A percentile compares a stretch with the other conserved stretches of the same genome.
phyloP scores from a whole-genome alignment of 2,797 vertebrate genomes.

The Cirrhinus mrigala region DNA sequence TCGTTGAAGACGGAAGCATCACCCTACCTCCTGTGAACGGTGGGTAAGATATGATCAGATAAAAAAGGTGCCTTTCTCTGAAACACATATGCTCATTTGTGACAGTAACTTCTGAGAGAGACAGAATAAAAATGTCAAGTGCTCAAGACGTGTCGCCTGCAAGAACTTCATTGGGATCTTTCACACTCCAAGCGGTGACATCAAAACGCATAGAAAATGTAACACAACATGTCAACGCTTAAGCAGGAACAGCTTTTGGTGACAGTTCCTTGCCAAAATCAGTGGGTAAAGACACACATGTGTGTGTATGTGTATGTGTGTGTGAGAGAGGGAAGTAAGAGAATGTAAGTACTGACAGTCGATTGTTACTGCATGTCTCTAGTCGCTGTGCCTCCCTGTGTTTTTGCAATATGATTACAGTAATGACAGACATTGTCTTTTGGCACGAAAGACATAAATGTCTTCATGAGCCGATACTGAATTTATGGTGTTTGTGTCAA shows the following conservation, averaged over 20 bases:
- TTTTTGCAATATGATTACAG: slow-evolving; percentile 43
- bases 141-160: slow-evolving; percentile 40
- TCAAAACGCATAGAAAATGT: slow-evolving; percentile 42
- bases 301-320: neutral
- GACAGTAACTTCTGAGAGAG: slow-evolving; percentile 48
- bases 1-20: slow-evolving; percentile 17
- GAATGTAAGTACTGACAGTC: slow-evolving; percentile 7
- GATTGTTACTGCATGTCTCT: neutral
- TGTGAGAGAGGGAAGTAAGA: neutral
- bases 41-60: slow-evolving; percentile 16
- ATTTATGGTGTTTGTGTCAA: slow-evolving; percentile 45
- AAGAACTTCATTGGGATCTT: slow-evolving; percentile 47
- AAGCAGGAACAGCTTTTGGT: slow-evolving; percentile 26
- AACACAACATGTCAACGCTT: slow-evolving; percentile 48
- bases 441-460: slow-evolving; percentile 20
- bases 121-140: slow-evolving; percentile 51
- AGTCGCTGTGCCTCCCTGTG: slow-evolving; percentile 13
- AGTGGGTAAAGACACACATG: slow-evolving; percentile 24
- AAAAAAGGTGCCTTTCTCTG: slow-evolving; percentile 35
- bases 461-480: slow-evolving; percentile 45
- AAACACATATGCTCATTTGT: slow-evolving; percentile 41
- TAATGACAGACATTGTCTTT: slow-evolving; percentile 40
- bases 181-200: slow-evolving; percentile 26
- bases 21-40: slow-evolving; percentile 18
- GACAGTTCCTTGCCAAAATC: slow-evolving; percentile 39